These are phyloP conservation scores for Kryptopterus vitreolus DNA, from an alignment of 2,797 vertebrate genomes.

Conservation along the genomic window DNA sequence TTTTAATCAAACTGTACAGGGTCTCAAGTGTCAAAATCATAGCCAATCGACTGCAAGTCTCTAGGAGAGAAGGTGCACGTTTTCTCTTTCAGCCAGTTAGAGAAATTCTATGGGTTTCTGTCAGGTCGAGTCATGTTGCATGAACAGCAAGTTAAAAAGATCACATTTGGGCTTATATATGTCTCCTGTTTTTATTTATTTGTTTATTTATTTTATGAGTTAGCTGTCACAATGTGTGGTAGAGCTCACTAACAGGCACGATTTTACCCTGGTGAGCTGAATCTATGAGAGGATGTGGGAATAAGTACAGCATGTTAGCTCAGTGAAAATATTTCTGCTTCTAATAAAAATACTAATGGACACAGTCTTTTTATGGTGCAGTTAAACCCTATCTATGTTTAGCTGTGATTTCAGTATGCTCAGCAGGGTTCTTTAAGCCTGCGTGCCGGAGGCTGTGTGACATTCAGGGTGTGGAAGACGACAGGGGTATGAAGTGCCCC, in stretches of 20 bases:
- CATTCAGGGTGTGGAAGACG: conserved; percentile 34
- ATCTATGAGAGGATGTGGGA: background rate
- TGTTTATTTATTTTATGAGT: no score
- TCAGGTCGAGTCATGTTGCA: background rate
- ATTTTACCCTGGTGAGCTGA: background rate
- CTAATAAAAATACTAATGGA: background rate
- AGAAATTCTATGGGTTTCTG: background rate
- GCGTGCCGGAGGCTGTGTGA: conserved; percentile 26
- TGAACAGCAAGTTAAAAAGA: background rate
- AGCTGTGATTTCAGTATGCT: conserved; percentile 37
- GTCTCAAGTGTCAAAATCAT: background rate
- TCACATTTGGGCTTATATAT: background rate
- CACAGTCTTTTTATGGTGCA: background rate
- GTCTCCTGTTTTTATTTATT: no score
- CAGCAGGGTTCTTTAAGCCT: conserved; percentile 37
- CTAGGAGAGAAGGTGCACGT: background rate
- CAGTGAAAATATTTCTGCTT: background rate
- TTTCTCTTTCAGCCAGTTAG: background rate
- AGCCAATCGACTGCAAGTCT: background rate
- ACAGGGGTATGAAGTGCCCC: conserved; percentile 8
- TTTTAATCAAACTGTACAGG: background rate
- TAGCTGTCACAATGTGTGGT: background rate
- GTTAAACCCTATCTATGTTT: conserved; percentile 35
- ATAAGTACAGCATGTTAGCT: background rate
- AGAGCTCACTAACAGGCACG: background rate